A percentile compares a stretch with the other conserved stretches of the same genome.
Evolutionary conservation across 2,797 vertebrate species (phyloP).

Genomic region (Clarias laeviceps): DNA sequence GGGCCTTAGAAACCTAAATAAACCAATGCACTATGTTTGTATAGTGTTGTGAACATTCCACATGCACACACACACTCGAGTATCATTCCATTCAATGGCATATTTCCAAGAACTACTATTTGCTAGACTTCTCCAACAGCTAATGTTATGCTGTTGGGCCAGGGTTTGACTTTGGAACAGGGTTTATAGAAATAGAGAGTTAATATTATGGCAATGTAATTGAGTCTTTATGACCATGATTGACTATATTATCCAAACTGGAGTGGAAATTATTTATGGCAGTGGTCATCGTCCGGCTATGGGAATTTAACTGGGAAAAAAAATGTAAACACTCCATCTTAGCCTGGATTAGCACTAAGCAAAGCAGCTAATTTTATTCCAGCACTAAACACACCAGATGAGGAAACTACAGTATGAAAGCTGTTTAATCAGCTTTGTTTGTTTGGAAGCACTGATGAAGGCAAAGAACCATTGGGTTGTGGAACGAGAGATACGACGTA

Average conservation of each 20-base stretch:
- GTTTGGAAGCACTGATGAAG: background rate
- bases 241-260: background rate
- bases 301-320: background rate
- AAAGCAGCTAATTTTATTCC: background rate
- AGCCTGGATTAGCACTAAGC: background rate
- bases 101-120: background rate
- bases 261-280: background rate
- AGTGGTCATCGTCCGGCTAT: background rate
- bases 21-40: no score
- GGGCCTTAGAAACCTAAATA: background rate
- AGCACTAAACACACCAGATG: background rate
- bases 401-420: background rate
- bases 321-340: background rate
- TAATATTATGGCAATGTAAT: background rate
- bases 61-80: background rate
- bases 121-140: background rate
- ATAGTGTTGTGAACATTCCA: background rate
- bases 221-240: background rate
- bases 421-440: background rate
- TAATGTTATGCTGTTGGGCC: background rate
- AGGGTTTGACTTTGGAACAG: background rate
- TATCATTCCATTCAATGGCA: background rate
- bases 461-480: background rate
- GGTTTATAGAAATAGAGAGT: background rate
- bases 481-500: background rate